Percentiles rank a stretch among this genome's conserved stretches.
phyloP scores from a whole-genome alignment of 2,797 vertebrate species.

The Scolopax bukidnonensis region DNA sequence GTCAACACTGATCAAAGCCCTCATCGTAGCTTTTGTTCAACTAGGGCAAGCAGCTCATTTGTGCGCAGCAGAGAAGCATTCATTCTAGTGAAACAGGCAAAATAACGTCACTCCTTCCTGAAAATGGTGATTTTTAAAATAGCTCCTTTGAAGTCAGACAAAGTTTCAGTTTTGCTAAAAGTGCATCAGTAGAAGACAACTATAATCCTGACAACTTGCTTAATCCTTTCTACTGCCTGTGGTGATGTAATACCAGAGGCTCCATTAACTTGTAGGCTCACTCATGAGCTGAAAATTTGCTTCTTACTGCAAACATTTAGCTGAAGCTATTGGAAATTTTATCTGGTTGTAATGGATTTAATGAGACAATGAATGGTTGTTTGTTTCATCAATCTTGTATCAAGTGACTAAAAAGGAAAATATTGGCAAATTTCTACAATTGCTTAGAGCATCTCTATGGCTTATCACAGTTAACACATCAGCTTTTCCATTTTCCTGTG shows the following conservation, averaged over 20 bases:
- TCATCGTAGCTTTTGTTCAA: conserved; percentile 25
- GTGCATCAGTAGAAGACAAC: background rate
- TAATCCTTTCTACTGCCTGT: conserved; percentile 6
- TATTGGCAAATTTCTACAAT: conserved; percentile 67
- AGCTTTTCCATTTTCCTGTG: conserved; percentile 52
- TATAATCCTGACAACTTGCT: background rate
- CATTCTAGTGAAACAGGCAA: conserved; percentile 21
- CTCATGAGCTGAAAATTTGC: background rate
- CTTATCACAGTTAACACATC: conserved; percentile 66
- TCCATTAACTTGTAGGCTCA: background rate
- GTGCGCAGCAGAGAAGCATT: background rate
- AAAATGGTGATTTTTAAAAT: conserved; percentile 45
- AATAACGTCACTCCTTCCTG: background rate
- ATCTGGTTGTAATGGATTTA: conserved; percentile 52
- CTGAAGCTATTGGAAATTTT: conserved; percentile 30
- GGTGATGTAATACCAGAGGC: conserved; percentile 14
- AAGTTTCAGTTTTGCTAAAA: conserved; percentile 26
- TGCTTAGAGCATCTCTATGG: conserved; percentile 63
- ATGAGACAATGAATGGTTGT: conserved; percentile 27
- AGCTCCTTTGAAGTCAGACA: conserved; percentile 21
- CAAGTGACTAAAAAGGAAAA: conserved; percentile 71
- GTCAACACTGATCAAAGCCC: conserved; percentile 55
- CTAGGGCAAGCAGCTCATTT: conserved; percentile 12
- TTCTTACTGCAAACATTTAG: conserved; percentile 33
- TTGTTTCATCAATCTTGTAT: conserved; percentile 56